phyloP scores from a whole-genome alignment of 2,888 invertebrate genomes.

The Eurytoma californica region DNA sequence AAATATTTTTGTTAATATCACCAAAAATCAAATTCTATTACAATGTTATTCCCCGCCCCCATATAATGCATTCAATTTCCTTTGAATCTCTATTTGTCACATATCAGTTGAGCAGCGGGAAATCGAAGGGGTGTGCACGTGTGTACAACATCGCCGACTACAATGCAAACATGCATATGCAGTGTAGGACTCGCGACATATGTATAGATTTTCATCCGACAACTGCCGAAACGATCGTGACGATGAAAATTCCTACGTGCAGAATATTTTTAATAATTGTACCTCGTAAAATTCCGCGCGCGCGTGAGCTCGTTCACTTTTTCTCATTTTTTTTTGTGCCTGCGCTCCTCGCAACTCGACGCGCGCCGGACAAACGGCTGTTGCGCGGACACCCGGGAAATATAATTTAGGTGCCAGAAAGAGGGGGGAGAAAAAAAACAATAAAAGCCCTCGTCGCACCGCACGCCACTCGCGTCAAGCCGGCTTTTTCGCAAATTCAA shows the following conservation, averaged over 20 bases:
- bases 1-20: too few relatives aligned
- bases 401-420: constrained; percentile 48
- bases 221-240: constrained; percentile 39
- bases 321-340: background rate
- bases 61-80: too few relatives aligned
- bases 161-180: background rate
- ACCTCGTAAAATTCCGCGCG: constrained; percentile 43
- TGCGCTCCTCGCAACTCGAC: background rate
- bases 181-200: constrained; percentile 18
- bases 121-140: constrained; percentile 25
- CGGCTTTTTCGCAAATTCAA: constrained; percentile 52
- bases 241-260: constrained; percentile 38
- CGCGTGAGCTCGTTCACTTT: background rate
- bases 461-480: background rate
- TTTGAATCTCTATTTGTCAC: background rate
- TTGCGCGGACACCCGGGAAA: constrained; percentile 24
- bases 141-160: background rate
- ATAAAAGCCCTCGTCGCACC: constrained; percentile 30
- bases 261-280: constrained; percentile 55
- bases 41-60: too few relatives aligned
- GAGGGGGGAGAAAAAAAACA: constrained; percentile 33
- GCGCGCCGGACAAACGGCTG: constrained; percentile 25
- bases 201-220: constrained; percentile 52
- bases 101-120: background rate
- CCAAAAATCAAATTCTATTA: too few relatives aligned